A percentile compares a stretch with the other conserved stretches of the same genome.
phyloP scores from a whole-genome alignment of 2,888 invertebrate species.

The Endotricha flammealis region DNA sequence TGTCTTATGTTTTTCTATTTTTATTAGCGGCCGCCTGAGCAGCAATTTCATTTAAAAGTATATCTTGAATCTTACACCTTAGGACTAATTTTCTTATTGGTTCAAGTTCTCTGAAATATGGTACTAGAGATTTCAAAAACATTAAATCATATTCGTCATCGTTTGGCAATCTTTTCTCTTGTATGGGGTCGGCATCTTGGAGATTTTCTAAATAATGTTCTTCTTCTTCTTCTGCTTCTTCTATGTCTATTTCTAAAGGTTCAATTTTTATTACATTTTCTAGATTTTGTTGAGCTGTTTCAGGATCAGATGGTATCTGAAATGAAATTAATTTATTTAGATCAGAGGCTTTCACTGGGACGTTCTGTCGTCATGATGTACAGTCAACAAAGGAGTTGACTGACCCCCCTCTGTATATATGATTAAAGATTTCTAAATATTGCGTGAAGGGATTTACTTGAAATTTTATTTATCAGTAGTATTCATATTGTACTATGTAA shows the following conservation, averaged over 20 bases:
- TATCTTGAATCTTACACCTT: slow-evolving; percentile 49
- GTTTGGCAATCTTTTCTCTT: slow-evolving; percentile 19
- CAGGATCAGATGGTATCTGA: no score
- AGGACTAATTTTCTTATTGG: slow-evolving; percentile 45
- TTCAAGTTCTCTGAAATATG: slow-evolving; percentile 40
- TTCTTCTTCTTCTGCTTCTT: slow-evolving; percentile 10
- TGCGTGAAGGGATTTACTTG: no score
- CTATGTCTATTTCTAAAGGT: not conserved
- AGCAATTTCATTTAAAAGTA: slow-evolving; percentile 42
- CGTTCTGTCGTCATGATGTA: no score
- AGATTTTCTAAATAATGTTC: slow-evolving; percentile 9
- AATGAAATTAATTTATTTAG: no score
- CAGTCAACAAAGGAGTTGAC: no score
- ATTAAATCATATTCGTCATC: slow-evolving; percentile 45
- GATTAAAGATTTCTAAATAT: no score
- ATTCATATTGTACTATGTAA: no score
- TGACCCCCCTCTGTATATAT: no score
- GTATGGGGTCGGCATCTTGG: slow-evolving; percentile 21
- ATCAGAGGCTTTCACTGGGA: no score
- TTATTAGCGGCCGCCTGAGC: slow-evolving; percentile 12
- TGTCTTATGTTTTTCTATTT: no score
- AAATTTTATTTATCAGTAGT: no score
- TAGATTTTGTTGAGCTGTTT: no score
- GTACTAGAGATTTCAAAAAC: slow-evolving; percentile 48
- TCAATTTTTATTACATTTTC: slow-evolving; percentile 1